Evolutionary conservation across 2,797 vertebrate genomes (phyloP).

Genomic region (Scolopax bukidnonensis): DNA sequence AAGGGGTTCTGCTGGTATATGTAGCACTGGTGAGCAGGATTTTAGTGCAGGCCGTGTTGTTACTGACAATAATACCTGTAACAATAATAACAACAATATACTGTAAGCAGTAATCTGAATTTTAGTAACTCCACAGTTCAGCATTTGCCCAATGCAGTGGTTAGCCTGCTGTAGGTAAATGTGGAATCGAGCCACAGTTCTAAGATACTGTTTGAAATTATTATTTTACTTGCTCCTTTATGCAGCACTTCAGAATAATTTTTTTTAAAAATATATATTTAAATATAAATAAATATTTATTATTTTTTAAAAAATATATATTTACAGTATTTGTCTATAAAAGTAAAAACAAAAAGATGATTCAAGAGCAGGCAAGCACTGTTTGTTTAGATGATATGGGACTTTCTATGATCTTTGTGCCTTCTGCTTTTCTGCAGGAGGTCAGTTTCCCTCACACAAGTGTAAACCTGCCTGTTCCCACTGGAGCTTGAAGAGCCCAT

Average conservation of each 20-base stretch:
- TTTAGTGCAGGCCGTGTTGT: not conserved
- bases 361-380: not conserved
- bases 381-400: not conserved
- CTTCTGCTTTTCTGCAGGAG: not conserved
- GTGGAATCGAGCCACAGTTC: not conserved
- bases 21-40: not conserved
- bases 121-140: not conserved
- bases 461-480: not conserved
- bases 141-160: not conserved
- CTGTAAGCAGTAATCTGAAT: not conserved
- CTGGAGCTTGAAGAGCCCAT: not conserved
- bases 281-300: no score
- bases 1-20: not conserved
- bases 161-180: not conserved
- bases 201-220: not conserved
- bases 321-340: not conserved
- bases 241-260: not conserved
- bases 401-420: not conserved
- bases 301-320: not conserved
- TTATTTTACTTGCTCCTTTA: not conserved
- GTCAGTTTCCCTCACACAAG: not conserved
- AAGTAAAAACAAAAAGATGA: not conserved
- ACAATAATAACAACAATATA: no score
- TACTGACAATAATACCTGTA: not conserved
- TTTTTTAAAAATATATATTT: not conserved